Conservation (phyloP, 2,113 vertebrate genomes). For the Zapus hudsonius region DNA sequence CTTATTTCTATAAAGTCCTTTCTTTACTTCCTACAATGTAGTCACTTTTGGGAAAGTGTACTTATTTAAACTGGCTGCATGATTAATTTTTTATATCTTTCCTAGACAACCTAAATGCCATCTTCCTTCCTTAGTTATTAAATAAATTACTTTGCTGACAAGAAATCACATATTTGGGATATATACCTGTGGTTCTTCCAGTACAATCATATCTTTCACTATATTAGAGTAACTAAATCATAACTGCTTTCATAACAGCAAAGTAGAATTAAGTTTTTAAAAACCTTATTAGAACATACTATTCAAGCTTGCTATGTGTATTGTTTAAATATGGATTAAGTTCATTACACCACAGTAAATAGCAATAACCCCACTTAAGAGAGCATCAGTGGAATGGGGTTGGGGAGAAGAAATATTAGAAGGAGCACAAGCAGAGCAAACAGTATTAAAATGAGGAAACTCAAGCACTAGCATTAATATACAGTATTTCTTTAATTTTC, state of each 20-base stretch:
- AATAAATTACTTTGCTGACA: constrained; percentile 10
- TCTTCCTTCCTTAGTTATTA: background rate
- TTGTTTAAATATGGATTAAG: constrained; percentile 26
- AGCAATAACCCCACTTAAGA: too few species aligned
- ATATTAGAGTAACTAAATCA: constrained; percentile 6
- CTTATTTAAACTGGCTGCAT: background rate
- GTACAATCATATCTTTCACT: background rate
- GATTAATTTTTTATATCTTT: background rate
- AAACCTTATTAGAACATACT: background rate
- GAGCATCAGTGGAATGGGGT: background rate
- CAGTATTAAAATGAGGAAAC: background rate
- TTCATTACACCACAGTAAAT: background rate
- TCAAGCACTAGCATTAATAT: background rate
- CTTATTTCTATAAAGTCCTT: background rate
- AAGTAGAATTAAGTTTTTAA: background rate
- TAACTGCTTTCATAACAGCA: background rate
- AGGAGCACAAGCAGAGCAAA: background rate
- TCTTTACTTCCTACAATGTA: background rate
- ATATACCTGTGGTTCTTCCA: background rate
- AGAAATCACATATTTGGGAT: background rate
- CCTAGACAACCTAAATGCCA: background rate
- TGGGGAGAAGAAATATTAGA: background rate
- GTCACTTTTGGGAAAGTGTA: background rate
- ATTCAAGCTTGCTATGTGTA: background rate
- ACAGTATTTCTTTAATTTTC: background rate